Percentiles rank a stretch among this genome's conserved stretches.
These are phyloP conservation scores for Hydrolagus colliei DNA, from an alignment of 2,797 vertebrate species.

Conservation along the genomic window DNA sequence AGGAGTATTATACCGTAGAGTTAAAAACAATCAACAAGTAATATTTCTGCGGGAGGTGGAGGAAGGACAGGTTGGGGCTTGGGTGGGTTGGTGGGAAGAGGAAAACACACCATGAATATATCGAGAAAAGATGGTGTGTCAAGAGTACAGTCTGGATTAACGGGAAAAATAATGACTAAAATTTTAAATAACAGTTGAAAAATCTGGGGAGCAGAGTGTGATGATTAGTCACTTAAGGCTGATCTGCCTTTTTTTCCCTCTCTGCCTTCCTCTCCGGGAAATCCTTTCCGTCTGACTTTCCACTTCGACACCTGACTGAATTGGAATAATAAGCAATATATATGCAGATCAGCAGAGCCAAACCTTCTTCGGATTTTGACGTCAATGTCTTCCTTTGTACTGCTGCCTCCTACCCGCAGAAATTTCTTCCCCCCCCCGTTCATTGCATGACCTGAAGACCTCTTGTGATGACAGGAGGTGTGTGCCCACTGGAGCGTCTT, in stretches of 20 bases:
- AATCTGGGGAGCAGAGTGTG: neutral
- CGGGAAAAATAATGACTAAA: constrained; percentile 15
- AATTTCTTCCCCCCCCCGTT: neutral
- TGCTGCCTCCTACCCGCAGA: neutral
- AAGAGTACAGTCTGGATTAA: neutral
- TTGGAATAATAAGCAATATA: constrained; percentile 21
- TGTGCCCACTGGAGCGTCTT: no score
- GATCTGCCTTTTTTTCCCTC: neutral
- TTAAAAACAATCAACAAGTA: no score
- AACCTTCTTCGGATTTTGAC: neutral
- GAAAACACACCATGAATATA: no score
- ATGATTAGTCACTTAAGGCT: constrained; percentile 10
- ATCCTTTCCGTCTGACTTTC: neutral
- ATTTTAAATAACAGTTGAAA: constrained; percentile 20
- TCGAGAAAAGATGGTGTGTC: no score
- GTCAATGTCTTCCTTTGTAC: neutral
- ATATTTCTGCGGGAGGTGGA: no score
- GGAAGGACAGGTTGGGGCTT: no score
- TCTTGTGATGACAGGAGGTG: neutral
- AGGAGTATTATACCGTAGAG: no score
- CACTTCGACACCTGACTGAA: neutral
- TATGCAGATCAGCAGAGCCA: neutral
- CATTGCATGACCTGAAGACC: neutral
- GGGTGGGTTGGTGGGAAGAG: no score
- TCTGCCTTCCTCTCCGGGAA: neutral